Base-by-base conservation (phyloP, 1,140 invertebrate species). In the Ruditapes philippinarum region DNA sequence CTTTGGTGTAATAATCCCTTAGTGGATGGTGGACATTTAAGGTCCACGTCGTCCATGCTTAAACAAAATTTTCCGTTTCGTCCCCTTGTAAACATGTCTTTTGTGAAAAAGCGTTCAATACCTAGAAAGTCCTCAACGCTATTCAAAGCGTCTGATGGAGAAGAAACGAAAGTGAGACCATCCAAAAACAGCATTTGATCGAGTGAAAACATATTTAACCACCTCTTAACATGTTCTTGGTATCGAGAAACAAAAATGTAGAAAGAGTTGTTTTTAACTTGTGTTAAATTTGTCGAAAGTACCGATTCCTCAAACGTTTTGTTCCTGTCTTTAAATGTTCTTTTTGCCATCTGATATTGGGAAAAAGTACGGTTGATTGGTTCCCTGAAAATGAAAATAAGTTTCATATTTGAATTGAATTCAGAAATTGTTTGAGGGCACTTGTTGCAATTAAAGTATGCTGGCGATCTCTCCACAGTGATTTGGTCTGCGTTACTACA, bases 331-430 rank as follows among this genome's bases (percentile, higher is more conserved):
- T 89, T 76, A n/a, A 62, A 38, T 11, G 19, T 40, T 11, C 4
- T 31, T 4, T 54, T 80, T 25, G 2, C 51, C 60, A 68, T 80
- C 51, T 98, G 97, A 91, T 98, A 98, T 95, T 99, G 98, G 22
- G 98, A 98, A 36, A 99, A 98, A 22, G 98, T 98, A 76, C 98
- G 96, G 0, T 98, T 98, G 11, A 99, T 98, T 0, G 98, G 98
- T 95, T 99, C 98, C 19, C 98, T 96, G 0, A 99, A 98, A 19
- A 99, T 98, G 0, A 98, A 97, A 38, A 99, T 96, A n/a, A 99
- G 95, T 95, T 98, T 98, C 62, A 98, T 98, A 14, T 97, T 96
- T 11, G 97, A 97, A 94, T 98, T 98, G 98, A 99, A 98, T 70
- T 97, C 96, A 90, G 97, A 97, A 0, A 99, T 97, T 62, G 98